Base-by-base conservation (phyloP, 2,888 invertebrate genomes). In the Marasmarcha lunaedactyla region DNA sequence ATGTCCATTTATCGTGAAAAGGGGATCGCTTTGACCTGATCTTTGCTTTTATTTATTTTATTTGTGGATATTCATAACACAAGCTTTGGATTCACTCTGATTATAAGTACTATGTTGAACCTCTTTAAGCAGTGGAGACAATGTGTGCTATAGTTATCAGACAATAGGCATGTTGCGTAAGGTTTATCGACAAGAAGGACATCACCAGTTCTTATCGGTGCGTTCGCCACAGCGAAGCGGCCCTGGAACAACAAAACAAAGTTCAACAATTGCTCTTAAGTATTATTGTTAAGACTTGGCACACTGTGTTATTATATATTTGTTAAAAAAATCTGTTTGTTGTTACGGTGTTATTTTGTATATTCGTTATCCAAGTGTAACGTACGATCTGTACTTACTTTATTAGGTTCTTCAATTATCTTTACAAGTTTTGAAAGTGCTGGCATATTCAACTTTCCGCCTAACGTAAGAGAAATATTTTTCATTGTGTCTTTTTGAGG, bases 41-140 rank as follows among this genome's bases (percentile, higher is more conserved):
- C n/a, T n/a, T n/a, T n/a, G n/a, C n/a, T n/a, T n/a, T n/a, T n/a
- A n/a, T n/a, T n/a, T n/a, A n/a, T n/a, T n/a, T n/a, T n/a, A n/a
- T n/a, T n/a, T n/a, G n/a, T n/a, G n/a, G n/a, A n/a, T n/a, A n/a
- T n/a, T n/a, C n/a, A n/a, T n/a, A n/a, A n/a, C n/a, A n/a, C n/a
- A n/a, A n/a, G n/a, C n/a, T n/a, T n/a, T n/a, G n/a, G n/a, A n/a
- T n/a, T n/a, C n/a, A n/a, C n/a, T n/a, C n/a, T n/a, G n/a, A n/a
- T n/a, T n/a, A n/a, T n/a, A n/a, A n/a, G n/a, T n/a, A n/a, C n/a
- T n/a, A n/a, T n/a, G n/a, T n/a, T n/a, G n/a, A 49, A 92, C 92
- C 91, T 88, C 54, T 85, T 83, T 51, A 93, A 92, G 59, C 94
- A 94, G 60, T 93, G 88, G 46, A 91, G 88, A 56, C 94, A 94